Percentiles rank a stretch among this genome's conserved stretches.
Evolutionary conservation across 1,140 invertebrate genomes (phyloP).

Genomic region (Arctopsyche grandis): DNA sequence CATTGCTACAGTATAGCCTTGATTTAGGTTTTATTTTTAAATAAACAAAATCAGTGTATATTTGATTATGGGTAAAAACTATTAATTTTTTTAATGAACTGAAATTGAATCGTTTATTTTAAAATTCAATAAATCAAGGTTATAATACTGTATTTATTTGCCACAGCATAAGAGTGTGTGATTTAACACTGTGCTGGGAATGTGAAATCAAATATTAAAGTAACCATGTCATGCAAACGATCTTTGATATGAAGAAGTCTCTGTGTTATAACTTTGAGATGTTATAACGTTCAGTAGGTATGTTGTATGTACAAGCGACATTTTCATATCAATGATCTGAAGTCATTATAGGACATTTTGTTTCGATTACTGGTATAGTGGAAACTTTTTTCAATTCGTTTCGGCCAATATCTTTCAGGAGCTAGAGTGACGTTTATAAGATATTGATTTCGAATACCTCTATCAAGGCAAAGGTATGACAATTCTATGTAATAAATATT

Average conservation of each 20-base stretch:
- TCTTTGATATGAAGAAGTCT: constrained; percentile 38
- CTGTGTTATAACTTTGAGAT: background rate
- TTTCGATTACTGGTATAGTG: background rate
- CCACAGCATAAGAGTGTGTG: constrained; percentile 55
- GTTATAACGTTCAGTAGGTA: background rate
- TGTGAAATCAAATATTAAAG: constrained; percentile 65
- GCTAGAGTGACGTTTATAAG: background rate
- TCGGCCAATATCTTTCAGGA: background rate
- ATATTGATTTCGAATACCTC: constrained; percentile 33
- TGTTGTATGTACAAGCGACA: background rate
- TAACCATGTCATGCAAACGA: constrained; percentile 65
- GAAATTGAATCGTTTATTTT: too few relatives aligned
- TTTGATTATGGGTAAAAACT: too few relatives aligned
- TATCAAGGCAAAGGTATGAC: constrained; percentile 24
- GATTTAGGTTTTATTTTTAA: too few relatives aligned
- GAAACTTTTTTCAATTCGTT: too few relatives aligned
- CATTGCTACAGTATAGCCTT: background rate
- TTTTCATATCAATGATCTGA: background rate
- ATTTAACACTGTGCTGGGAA: constrained; percentile 68
- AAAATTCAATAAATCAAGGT: too few relatives aligned
- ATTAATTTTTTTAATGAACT: too few relatives aligned
- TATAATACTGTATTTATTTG: constrained; percentile 21
- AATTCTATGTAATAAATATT: background rate
- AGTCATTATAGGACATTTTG: background rate
- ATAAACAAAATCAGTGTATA: too few relatives aligned